Conservation (phyloP, 2,797 vertebrate genomes). For the Semotilus atromaculatus region DNA sequence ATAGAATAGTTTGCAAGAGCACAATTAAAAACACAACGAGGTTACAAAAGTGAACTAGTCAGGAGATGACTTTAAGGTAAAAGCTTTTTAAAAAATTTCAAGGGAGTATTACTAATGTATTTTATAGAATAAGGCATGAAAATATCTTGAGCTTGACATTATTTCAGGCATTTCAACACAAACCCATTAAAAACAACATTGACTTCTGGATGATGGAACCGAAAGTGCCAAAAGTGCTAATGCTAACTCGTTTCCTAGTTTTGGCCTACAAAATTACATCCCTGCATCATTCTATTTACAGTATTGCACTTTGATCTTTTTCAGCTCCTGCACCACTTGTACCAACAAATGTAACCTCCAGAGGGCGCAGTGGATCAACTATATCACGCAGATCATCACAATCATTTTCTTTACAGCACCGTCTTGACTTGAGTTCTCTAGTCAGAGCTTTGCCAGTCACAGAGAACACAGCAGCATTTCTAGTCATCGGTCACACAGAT, state of each 20-base stretch:
- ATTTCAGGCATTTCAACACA: not conserved
- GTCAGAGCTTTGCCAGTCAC: not conserved
- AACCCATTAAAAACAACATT: not conserved
- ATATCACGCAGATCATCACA: not conserved
- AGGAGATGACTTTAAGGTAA: not conserved
- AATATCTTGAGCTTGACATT: not conserved
- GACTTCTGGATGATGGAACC: not conserved
- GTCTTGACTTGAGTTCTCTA: not conserved
- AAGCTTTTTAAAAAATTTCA: not conserved
- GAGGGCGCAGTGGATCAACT: slow-evolving; percentile 4
- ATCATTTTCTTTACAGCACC: not conserved
- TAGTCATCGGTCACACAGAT: slow-evolving; percentile 58
- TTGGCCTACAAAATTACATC: not conserved
- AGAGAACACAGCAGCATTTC: slow-evolving; percentile 56
- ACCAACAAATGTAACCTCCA: slow-evolving; percentile 9
- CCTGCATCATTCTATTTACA: not conserved
- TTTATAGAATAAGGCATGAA: not conserved
- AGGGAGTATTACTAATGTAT: not conserved
- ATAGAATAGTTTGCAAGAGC: not conserved
- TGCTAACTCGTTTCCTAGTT: not conserved
- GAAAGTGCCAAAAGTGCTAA: not conserved
- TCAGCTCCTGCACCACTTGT: slow-evolving; percentile 28
- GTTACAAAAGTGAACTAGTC: not conserved
- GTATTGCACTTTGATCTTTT: not conserved
- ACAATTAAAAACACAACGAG: not conserved